Evolutionary conservation across 2,113 vertebrate genomes (phyloP), one percentile per base, ranked within the genome.

Genomic region (Coregonus clupeaformis): DNA sequence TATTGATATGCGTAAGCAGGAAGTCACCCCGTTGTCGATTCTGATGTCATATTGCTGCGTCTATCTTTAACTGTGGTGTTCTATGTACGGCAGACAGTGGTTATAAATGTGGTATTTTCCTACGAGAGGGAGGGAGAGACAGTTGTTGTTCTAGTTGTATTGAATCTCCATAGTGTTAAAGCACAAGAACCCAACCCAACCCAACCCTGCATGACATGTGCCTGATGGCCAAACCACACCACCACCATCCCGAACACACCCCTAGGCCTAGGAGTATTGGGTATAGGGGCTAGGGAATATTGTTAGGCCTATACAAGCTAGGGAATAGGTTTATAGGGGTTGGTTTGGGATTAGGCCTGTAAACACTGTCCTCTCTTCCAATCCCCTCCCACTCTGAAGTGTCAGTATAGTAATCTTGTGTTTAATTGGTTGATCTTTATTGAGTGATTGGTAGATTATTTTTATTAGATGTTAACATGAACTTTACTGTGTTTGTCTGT

Each of bases 341-440:
- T 32, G 18, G n/a, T 45, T 45, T 45, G n/a, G 20, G 66, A 77
- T 71, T 55, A 73, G 25, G 64, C 72, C 74, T 79, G 29, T 69
- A 55, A 16, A 59, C 55, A 57, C 20, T 62, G 9, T 63, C 18
- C 57, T 36, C 45, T 42, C 14, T 64, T 73, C 42, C 66, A 66
- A 71, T 73, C 60, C 67, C 80, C 68, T 59, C 68, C 42, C 42
- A 69, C 62, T 77, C 83, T 75, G 62, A 77, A 75, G 71, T 81
- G 18, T 30, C 27, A 74, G 68, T 86, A 65, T 74, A 77, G 57
- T 83, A 66, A 77, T 71, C 81, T 88, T 16, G 82, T 84, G 74
- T 82, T 79, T 83, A 68, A 4, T 52, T 52, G 49, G 42, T 45
- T 6, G 6, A 5, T 52, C 49, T 52, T 52, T 14, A 52, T 52